phyloP scores from a whole-genome alignment of 2,113 vertebrate genomes.

The Odocoileus virginianus region DNA sequence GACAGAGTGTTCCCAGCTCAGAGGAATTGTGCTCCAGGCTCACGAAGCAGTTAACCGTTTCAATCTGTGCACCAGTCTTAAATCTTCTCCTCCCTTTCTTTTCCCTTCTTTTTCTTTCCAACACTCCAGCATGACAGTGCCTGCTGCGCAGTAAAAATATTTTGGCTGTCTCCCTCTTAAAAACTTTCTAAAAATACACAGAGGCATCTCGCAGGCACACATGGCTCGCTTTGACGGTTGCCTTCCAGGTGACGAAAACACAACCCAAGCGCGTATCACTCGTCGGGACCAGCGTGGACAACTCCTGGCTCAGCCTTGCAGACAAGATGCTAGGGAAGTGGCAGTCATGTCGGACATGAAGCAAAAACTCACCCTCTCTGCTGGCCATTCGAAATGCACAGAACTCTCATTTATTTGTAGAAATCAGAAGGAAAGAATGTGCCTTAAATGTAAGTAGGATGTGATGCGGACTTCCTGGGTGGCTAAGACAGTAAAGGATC shows the following conservation, averaged over 20 bases:
- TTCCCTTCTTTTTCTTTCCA: background rate
- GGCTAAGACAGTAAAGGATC: background rate
- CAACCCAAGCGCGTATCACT: background rate
- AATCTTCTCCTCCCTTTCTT: background rate
- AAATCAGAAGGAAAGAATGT: background rate
- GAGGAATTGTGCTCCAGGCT: background rate
- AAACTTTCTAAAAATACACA: conserved; percentile 74
- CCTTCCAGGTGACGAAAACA: background rate
- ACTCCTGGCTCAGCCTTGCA: background rate
- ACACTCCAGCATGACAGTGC: conserved; percentile 33
- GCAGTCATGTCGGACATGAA: rapidly evolving
- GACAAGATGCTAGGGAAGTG: background rate
- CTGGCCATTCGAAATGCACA: background rate
- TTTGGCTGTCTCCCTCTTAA: conserved; percentile 67
- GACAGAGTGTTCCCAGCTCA: background rate
- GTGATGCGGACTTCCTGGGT: background rate
- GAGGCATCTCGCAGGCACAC: conserved; percentile 12
- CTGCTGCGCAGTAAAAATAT: conserved; percentile 64
- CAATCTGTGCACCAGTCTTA: background rate
- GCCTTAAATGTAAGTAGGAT: background rate
- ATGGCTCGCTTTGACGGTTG: conserved; percentile 45
- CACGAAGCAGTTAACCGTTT: background rate
- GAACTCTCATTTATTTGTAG: background rate
- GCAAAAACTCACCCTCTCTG: background rate
- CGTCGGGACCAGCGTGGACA: background rate